These are phyloP conservation scores for Panagrolaimus sp. DNA, from an alignment of 1,140 invertebrate species.

Conservation along the genomic window DNA sequence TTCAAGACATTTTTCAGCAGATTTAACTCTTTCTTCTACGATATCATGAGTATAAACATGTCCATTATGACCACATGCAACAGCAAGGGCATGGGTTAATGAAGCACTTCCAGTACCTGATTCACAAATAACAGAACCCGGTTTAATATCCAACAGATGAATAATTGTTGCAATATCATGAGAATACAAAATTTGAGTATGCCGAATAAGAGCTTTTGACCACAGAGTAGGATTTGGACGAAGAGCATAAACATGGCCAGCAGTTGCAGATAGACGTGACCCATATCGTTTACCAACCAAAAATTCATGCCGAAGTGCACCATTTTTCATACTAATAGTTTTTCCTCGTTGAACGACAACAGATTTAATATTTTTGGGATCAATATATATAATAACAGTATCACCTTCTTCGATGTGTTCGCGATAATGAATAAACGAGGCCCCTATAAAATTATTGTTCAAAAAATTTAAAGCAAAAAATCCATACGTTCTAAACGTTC, in stretches of 20 bases:
- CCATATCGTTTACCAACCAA: conserved; percentile 79
- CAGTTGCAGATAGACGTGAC: conserved; percentile 68
- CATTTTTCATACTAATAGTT: conserved; percentile 86
- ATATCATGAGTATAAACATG: conserved; percentile 95
- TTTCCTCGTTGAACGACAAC: conserved; percentile 71
- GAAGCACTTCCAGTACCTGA: conserved; percentile 75
- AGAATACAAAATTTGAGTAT: conserved; percentile 96
- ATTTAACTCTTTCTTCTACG: conserved; percentile 75
- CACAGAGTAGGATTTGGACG: conserved; percentile 91
- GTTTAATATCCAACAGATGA: conserved; percentile 78
- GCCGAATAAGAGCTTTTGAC: conserved; percentile 84
- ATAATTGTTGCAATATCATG: conserved; percentile 91
- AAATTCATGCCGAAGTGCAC: conserved; percentile 78
- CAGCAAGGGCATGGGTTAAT: conserved; percentile 76
- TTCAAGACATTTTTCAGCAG: conserved; percentile 77
- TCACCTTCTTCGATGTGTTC: conserved; percentile 79
- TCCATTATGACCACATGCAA: conserved; percentile 77
- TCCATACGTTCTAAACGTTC: conserved; percentile 22
- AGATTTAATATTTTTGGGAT: conserved; percentile 74
- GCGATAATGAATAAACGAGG: conserved; percentile 31
- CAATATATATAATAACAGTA: conserved; percentile 81
- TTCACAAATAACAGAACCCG: conserved; percentile 81
- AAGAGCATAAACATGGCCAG: conserved; percentile 83
- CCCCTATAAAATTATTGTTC: not conserved
- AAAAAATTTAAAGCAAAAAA: not conserved